A percentile compares a stretch with the other conserved stretches of the same genome.
Conservation (phyloP, 2,113 vertebrate genomes). For the Campylomormyrus numenius region DNA sequence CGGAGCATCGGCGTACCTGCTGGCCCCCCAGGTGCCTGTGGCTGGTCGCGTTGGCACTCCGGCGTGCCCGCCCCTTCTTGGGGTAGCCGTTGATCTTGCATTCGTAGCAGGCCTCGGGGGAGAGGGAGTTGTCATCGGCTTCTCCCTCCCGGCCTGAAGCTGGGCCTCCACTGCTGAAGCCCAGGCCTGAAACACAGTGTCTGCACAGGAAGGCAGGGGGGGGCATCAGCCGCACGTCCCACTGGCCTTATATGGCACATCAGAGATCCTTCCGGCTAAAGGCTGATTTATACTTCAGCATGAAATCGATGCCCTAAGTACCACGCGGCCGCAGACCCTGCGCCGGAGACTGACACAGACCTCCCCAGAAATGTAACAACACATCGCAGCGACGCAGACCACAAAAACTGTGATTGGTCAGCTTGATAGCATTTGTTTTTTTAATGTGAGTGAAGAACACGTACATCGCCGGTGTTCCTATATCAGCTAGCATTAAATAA, state of each 20-base stretch:
- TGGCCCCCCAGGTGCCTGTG: slow-evolving; percentile 45
- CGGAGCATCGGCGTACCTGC: slow-evolving; percentile 56
- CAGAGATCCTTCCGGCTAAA: background rate
- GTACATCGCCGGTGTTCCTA: background rate
- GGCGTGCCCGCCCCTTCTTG: slow-evolving; percentile 81
- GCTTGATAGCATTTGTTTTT: background rate
- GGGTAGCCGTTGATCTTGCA: slow-evolving; percentile 95
- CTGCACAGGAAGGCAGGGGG: slow-evolving; percentile 47
- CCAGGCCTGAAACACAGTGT: slow-evolving; percentile 87
- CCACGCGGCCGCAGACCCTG: background rate
- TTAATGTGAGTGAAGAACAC: background rate
- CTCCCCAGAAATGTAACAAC: background rate
- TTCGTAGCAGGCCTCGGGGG: slow-evolving; percentile 93
- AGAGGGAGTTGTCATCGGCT: slow-evolving; percentile 85
- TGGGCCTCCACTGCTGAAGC: slow-evolving; percentile 63
- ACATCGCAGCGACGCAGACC: background rate
- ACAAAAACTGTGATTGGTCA: background rate
- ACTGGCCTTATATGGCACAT: background rate
- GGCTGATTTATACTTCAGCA: background rate
- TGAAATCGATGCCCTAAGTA: background rate
- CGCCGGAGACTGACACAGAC: background rate
- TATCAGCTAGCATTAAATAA: background rate
- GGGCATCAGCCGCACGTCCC: background rate
- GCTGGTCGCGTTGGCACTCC: slow-evolving; percentile 69
- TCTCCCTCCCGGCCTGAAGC: slow-evolving; percentile 58